These are phyloP conservation scores for Zoanthus sociatus DNA, from an alignment of 92 coral and sea anemone species.

Conservation along the genomic window DNA sequence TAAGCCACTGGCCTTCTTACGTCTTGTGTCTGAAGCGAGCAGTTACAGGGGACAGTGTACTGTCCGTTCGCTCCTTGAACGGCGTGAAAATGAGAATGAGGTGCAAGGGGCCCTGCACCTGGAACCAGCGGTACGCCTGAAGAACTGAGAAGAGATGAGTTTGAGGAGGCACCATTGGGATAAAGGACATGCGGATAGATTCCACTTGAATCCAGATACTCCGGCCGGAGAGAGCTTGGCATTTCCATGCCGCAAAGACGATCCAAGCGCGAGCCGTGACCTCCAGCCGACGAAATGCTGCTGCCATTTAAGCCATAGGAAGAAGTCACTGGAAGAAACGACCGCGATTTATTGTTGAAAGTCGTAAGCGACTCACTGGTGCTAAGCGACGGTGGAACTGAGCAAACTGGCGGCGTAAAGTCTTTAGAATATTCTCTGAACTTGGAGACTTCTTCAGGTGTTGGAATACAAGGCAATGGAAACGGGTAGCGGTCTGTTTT, in stretches of 20 bases:
- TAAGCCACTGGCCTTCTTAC: slow-evolving; percentile 97
- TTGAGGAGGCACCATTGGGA: slow-evolving; percentile 79
- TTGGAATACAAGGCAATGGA: slow-evolving; percentile 91
- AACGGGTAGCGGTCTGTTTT: slow-evolving; percentile 97
- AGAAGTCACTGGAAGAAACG: slow-evolving; percentile 87
- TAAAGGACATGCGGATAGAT: slow-evolving; percentile 84
- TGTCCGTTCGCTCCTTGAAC: slow-evolving; percentile 95
- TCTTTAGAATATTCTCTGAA: slow-evolving; percentile 58
- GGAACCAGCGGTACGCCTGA: slow-evolving; percentile 82
- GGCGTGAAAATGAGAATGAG: slow-evolving; percentile 90
- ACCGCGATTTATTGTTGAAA: slow-evolving; percentile 77
- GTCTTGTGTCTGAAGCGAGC: slow-evolving; percentile 92
- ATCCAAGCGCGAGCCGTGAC: slow-evolving; percentile 83
- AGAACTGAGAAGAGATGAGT: slow-evolving; percentile 76
- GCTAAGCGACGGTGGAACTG: slow-evolving; percentile 81
- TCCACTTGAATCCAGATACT: slow-evolving; percentile 79
- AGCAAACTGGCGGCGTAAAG: slow-evolving; percentile 64
- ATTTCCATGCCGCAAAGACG: slow-evolving; percentile 78
- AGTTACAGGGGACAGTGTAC: slow-evolving; percentile 96
- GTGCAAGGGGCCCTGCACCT: slow-evolving; percentile 73
- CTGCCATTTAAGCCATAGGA: slow-evolving; percentile 74
- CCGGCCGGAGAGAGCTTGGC: slow-evolving; percentile 91
- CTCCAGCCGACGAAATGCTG: slow-evolving; percentile 58
- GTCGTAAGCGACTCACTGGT: slow-evolving; percentile 76
- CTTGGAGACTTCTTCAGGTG: slow-evolving; percentile 89